Conservation (phyloP, 2,797 vertebrate genomes). For the Acanthornis magna region DNA sequence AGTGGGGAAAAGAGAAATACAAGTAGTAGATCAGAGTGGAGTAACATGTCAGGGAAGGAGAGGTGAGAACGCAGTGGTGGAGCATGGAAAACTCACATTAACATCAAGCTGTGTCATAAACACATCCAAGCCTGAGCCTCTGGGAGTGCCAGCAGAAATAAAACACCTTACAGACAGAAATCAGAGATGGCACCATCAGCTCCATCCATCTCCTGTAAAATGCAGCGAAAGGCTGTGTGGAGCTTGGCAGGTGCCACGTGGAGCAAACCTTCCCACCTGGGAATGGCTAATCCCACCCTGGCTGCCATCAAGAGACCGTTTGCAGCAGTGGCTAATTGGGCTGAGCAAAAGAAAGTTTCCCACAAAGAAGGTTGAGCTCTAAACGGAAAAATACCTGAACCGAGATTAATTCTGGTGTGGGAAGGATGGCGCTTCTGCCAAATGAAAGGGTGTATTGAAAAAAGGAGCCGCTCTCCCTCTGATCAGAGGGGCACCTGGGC, state of each 20-base stretch:
- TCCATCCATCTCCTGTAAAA: neutral
- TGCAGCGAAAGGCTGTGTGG: neutral
- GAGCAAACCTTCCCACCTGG: neutral
- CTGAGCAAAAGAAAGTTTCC: constrained; percentile 15
- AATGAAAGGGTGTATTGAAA: neutral
- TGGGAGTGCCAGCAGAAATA: constrained; percentile 23
- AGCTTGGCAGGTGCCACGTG: neutral
- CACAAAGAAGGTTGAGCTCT: neutral
- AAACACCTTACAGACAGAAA: neutral
- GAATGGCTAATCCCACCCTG: constrained; percentile 30
- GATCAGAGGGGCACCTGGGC: neutral
- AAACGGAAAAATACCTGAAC: neutral
- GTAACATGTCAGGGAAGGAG: neutral
- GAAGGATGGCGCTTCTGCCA: neutral
- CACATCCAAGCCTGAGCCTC: neutral
- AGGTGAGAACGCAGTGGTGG: neutral
- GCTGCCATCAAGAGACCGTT: neutral
- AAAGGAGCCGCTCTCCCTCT: neutral
- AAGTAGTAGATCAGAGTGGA: neutral
- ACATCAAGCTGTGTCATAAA: neutral
- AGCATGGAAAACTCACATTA: neutral
- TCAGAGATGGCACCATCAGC: neutral
- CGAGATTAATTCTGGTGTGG: neutral
- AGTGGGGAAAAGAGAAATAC: neutral
- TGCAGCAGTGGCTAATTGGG: neutral